These are phyloP conservation scores for Hydractinia symbiolongicarpus DNA, from an alignment of 30 jellyfish, hydroid and myxozoan species.

Conservation along the genomic window DNA sequence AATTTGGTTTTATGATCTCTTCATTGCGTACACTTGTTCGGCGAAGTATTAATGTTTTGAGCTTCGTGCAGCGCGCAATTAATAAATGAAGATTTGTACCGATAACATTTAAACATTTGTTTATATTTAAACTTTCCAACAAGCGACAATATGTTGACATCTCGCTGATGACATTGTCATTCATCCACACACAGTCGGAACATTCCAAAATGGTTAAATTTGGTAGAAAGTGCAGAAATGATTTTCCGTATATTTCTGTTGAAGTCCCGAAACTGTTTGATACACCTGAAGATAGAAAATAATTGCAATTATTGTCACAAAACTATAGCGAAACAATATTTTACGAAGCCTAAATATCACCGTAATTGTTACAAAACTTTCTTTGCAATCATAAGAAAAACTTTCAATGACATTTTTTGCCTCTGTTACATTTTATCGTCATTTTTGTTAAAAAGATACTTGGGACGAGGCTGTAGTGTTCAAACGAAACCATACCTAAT, in stretches of 20 bases:
- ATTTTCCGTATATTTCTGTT: neutral
- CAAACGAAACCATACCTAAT: neutral
- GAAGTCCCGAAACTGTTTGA: neutral
- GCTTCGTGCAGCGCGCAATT: slow-evolving; percentile 15
- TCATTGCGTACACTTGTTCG: slow-evolving; percentile 25
- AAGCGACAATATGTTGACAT: slow-evolving; percentile 1
- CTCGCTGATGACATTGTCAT: slow-evolving; percentile 7
- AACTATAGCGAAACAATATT: neutral
- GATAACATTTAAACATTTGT: slow-evolving; percentile 5
- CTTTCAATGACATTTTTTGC: too few relatives aligned
- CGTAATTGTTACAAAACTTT: too few relatives aligned
- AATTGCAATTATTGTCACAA: neutral
- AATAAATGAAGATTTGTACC: slow-evolving; percentile 1
- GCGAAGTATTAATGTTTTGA: neutral
- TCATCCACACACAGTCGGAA: slow-evolving; percentile 13
- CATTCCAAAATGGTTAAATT: slow-evolving; percentile 3
- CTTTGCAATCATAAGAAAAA: too few relatives aligned
- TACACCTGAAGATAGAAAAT: neutral
- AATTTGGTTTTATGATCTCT: neutral
- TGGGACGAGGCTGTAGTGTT: too few relatives aligned
- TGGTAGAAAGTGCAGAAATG: neutral
- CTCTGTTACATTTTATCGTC: too few relatives aligned
- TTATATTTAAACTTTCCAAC: neutral
- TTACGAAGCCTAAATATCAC: too few relatives aligned
- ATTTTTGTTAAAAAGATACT: neutral